A percentile compares a stretch with the other conserved stretches of the same genome.
Evolutionary conservation across 2,888 invertebrate genomes (phyloP).

Genomic region (Dolichopus griseipennis): DNA sequence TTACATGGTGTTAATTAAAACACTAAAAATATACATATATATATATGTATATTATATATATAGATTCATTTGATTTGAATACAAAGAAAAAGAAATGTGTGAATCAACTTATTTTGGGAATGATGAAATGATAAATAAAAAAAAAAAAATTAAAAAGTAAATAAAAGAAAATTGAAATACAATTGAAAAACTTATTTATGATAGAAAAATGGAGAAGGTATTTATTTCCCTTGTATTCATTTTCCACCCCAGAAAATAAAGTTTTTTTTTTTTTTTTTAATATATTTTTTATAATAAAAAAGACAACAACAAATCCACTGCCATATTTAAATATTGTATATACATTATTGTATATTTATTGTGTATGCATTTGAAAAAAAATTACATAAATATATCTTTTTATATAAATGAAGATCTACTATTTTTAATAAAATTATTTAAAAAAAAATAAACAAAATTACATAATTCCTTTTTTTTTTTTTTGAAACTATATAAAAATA

Average conservation of each 20-base stretch:
- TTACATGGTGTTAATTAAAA: no score
- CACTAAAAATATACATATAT: no score
- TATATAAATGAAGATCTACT: no score
- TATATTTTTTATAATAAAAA: neutral
- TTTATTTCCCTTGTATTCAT: constrained; percentile 4
- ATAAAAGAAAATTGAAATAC: neutral
- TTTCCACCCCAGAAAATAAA: neutral
- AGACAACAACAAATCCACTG: neutral
- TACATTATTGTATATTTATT: constrained; percentile 13
- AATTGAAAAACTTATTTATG: neutral
- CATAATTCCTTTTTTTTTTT: no score
- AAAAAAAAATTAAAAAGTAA: neutral
- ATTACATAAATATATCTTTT: no score
- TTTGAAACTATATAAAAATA: no score
- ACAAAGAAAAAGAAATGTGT: no score
- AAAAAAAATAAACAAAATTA: no score
- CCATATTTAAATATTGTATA: neutral
- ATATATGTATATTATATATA: no score
- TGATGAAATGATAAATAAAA: neutral
- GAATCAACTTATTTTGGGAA: neutral
- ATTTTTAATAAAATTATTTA: constrained; percentile 3
- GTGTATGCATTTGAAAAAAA: no score
- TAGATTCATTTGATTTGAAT: no score
- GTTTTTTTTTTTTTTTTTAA: neutral
- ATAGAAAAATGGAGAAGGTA: neutral